Base-by-base conservation (phyloP, 1,140 invertebrate genomes). In the Drosophila tropicalis region DNA sequence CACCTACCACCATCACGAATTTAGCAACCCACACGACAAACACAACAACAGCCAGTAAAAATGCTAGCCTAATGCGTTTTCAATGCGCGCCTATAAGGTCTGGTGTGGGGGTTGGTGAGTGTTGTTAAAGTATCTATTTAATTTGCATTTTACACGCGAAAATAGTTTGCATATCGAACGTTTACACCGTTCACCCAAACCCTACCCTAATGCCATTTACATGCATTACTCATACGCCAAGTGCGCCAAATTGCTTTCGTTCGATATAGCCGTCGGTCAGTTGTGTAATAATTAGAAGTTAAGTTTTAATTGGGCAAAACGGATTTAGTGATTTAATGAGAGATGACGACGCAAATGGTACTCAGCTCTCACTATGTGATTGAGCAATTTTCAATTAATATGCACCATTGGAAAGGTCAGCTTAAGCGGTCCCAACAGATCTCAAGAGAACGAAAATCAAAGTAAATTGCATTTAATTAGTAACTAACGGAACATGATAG, bases 401-500 rank as follows among this genome's bases (percentile, higher is more conserved):
- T 64, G 44, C 69, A 79, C 72, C 72, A 81, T 62, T 51, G 9
- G 10, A 58, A 19, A 19, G 3, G 36, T 63, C 69, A 79, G 75
- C 82, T 87, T 76, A 73, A 71, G 47, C 72, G 25, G 79, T 79
- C 41, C 25, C 44, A 41, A 44, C 36, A 62, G 47, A 6, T 15
- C 22, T 17, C 47, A 44, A 54, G 36, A 29, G 6, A 44, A 36
- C 60, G 56, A 65, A 76, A 86, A 86, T 87, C 84, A 83, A 89
- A 79, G 84, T 36, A 71, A 83, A 87, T 89, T 87, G 70, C 72
- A 87, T 79, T 77, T 89, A 89, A 87, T 87, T 87, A 77, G 79
- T 71, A 83, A 79, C 69, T 69, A 76, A 76, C 68, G 73, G 67
- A 63, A 40, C 40, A 67, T 64, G 62, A 55, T 62, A 44, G 39